A percentile compares a stretch with the other conserved stretches of the same genome.
Conservation (phyloP, 2,797 vertebrate species). For the Acanthurus tractus region DNA sequence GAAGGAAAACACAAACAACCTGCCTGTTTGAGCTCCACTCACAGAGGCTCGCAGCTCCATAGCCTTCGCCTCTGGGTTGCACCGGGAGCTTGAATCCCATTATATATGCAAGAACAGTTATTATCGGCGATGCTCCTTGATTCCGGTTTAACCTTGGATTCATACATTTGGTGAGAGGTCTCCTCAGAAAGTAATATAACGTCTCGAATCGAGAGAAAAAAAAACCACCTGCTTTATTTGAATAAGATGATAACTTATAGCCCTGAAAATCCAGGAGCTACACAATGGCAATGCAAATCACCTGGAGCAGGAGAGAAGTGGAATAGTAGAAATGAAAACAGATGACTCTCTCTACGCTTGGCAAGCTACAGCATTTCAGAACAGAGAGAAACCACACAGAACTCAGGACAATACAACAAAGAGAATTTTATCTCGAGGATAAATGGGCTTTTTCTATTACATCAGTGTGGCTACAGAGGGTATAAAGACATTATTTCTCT, state of each 20-base stretch:
- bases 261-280: slow-evolving; percentile 13
- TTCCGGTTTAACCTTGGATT: slow-evolving; percentile 23
- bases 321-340: slow-evolving; percentile 29
- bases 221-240: neutral
- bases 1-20: neutral
- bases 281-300: slow-evolving; percentile 7
- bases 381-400: slow-evolving; percentile 10
- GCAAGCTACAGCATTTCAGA: slow-evolving; percentile 3
- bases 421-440: slow-evolving; percentile 20
- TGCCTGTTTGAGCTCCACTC: neutral
- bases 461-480: slow-evolving; percentile 14
- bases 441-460: slow-evolving; percentile 40
- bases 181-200: neutral
- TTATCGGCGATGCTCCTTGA: neutral
- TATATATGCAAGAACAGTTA: too few species aligned
- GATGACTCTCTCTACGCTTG: slow-evolving; percentile 1
- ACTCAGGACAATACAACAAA: slow-evolving; percentile 11
- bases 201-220: too few species aligned
- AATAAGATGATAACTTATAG: slow-evolving; percentile 1
- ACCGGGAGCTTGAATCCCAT: neutral
- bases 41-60: neutral
- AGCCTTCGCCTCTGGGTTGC: neutral
- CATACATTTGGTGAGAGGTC: neutral
- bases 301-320: slow-evolving; percentile 2
- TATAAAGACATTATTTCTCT: slow-evolving; percentile 47